Evolutionary conservation across 2,113 vertebrate genomes (phyloP), one percentile per base, ranked within the genome.

Genomic region (Axis porcinus): DNA sequence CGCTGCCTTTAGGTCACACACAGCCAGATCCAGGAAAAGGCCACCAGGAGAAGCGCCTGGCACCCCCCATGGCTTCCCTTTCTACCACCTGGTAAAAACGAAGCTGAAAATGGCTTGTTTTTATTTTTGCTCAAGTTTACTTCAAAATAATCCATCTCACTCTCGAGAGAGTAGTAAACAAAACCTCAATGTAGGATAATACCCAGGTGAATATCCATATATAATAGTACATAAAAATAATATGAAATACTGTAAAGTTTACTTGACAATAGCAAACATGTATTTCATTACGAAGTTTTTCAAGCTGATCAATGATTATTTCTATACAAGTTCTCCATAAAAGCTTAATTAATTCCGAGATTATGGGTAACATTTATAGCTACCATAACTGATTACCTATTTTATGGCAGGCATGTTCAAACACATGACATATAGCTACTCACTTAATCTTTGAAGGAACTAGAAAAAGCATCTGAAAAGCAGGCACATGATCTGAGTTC

Each of bases 291-390:
- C 67, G 43, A 96, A 98, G 76, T 52, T 84, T 94, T 87, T 96
- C 86, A 92, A 94, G 47, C 6, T 57, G 91, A 97, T 93, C 96
- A 30, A 92, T 96, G 57, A 45, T 97, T 87, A 86, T 82, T 96
- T 96, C 70, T 94, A 74, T 11, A 79, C 78, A 5, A 3, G 81
- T 91, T 0, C 1, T 84, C 81, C n/a, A 0, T 3, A 88, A 97
- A 88, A 95, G 96, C 90, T 97, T 88, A 93, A 98, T 96, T 90
- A 96, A 96, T 92, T 95, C 96, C 54, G 78, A 88, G 85, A 98
- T 96, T 64, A 60, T 3, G 58, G 47, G 25, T 70, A 55, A 55
- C 23, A 52, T 58, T 81, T 74, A 52, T 5, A 79, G 57, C 60
- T 92, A 64, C 74, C 12, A 30, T 23, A 47, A 81, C 11, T 8